phyloP scores from a whole-genome alignment of 2,888 invertebrate species.

The Stegophylla sp. region DNA sequence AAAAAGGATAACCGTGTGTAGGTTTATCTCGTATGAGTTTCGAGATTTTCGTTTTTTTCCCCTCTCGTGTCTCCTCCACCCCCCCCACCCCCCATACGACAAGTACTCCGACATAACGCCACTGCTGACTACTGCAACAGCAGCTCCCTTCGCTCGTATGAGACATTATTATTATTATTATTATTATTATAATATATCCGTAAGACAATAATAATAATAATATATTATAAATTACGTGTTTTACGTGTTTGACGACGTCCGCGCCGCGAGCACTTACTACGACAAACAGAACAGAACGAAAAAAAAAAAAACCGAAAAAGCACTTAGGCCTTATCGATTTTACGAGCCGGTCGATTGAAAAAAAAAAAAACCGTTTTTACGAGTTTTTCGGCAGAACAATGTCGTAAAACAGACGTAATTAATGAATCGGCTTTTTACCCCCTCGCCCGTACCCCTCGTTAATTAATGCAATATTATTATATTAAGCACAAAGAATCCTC shows the following conservation, averaged over 20 bases:
- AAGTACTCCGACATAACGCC: too few relatives aligned
- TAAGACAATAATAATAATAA: too few relatives aligned
- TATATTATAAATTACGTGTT: conserved; percentile 38
- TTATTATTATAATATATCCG: too few relatives aligned
- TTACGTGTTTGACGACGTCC: conserved; percentile 11
- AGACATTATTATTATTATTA: too few relatives aligned
- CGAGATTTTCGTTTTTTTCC: too few relatives aligned
- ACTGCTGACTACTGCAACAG: not conserved
- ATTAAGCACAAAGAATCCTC: not conserved
- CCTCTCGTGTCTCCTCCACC: too few relatives aligned
- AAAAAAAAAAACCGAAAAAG: conserved; percentile 28
- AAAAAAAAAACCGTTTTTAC: conserved; percentile 10
- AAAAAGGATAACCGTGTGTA: not conserved
- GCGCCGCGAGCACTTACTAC: not conserved
- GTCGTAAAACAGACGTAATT: conserved; percentile 39
- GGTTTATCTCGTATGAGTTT: too few relatives aligned
- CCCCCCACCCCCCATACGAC: too few relatives aligned
- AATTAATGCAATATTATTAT: conserved; percentile 19
- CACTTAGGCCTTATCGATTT: conserved; percentile 45
- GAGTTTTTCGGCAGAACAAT: conserved; percentile 40
- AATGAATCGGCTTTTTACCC: conserved; percentile 12
- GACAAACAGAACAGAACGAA: not conserved
- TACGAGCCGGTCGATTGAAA: conserved; percentile 18
- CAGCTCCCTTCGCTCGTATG: not conserved
- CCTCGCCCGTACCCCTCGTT: not conserved